Base-by-base conservation (phyloP, 2,113 vertebrate species). In the Spea multiplicata region DNA sequence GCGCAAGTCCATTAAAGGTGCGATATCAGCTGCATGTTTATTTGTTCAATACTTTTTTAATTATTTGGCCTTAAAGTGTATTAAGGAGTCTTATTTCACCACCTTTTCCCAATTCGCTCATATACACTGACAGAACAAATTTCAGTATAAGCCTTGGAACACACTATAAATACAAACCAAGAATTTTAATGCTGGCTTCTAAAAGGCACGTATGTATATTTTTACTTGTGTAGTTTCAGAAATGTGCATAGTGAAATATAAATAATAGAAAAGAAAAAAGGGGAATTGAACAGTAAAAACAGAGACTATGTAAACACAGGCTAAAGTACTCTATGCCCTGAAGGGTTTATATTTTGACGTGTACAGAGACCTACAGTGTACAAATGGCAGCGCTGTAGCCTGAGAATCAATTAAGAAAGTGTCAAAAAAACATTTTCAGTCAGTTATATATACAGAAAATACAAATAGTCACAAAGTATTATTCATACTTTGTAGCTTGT, bases 1-100 rank as follows among this genome's bases (percentile, higher is more conserved):
- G 7, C 5, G 61, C 48, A 45, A 50, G n/a, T 64, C 61, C 66
- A 44, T 72, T 64, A 57, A 72, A 72, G 52, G 70, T 72, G 70
- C n/a, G n/a, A 49, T 46, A 16, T 47, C n/a, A 16, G 48, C 14
- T 69, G 47, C 47, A 44, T 72, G 70, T 57, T 72, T 57, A 57
- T 59, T 59, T 59, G 55, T 59, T 59, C 4, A 59, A 59, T 59
- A 59, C 55, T 59, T 59, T 59, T 64, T 68, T 48, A 68, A 47
- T 68, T 68, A 68, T 48, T 47, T 68, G 44, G 13, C 61, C 61
- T 6, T 17, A 13, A 4, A 7, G 61, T 13, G 16, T 16, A 64
- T 7, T 13, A 5, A 3, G 61, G 61, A 17, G 61, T 64, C 61
- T 64, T 4, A 64, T 64, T 64, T 64, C 61, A 64, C 61, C 61